phyloP scores from a whole-genome alignment of 1,140 invertebrate genomes.

The Macrostomum lignano region DNA sequence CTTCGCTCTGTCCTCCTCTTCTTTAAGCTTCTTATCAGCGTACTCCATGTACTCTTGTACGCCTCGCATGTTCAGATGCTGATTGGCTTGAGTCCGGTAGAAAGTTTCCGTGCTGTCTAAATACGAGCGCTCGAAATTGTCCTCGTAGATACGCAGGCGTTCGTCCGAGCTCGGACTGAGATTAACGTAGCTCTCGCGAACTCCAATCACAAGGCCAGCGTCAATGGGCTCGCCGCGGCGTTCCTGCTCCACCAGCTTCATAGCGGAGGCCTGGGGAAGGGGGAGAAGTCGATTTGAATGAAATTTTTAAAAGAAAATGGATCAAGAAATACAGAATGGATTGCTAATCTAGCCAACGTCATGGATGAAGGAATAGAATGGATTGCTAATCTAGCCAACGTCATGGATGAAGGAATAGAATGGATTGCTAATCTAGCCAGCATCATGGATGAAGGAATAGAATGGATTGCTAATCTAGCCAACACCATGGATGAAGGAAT shows the following conservation, averaged over 20 bases:
- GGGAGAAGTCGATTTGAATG: too few species aligned
- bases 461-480: too few species aligned
- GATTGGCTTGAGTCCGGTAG: too few species aligned
- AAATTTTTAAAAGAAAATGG: too few species aligned
- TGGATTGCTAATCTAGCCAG: too few species aligned
- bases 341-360: too few species aligned
- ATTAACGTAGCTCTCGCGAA: slow-evolving; percentile 78
- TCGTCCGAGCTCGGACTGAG: slow-evolving; percentile 70
- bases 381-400: too few species aligned
- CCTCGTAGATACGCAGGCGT: slow-evolving; percentile 70
- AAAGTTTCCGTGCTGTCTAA: slow-evolving; percentile 69
- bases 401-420: too few species aligned
- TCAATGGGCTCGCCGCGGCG: slow-evolving; percentile 86
- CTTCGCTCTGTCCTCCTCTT: slow-evolving; percentile 67
- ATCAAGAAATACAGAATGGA: too few species aligned
- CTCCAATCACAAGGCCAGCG: slow-evolving; percentile 78
- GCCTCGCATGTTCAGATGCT: slow-evolving; percentile 61
- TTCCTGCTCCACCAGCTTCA: slow-evolving; percentile 81
- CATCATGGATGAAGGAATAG: too few species aligned
- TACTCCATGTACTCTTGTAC: slow-evolving; percentile 88
- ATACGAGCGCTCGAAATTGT: slow-evolving; percentile 84
- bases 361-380: too few species aligned
- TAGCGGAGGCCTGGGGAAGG: slow-evolving; percentile 78
- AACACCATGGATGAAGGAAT: too few species aligned
- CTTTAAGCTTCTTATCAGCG: slow-evolving; percentile 66